A percentile compares a stretch with the other conserved stretches of the same genome.
Evolutionary conservation across 1,140 invertebrate genomes (phyloP).

Genomic region (Hetaerina americana): DNA sequence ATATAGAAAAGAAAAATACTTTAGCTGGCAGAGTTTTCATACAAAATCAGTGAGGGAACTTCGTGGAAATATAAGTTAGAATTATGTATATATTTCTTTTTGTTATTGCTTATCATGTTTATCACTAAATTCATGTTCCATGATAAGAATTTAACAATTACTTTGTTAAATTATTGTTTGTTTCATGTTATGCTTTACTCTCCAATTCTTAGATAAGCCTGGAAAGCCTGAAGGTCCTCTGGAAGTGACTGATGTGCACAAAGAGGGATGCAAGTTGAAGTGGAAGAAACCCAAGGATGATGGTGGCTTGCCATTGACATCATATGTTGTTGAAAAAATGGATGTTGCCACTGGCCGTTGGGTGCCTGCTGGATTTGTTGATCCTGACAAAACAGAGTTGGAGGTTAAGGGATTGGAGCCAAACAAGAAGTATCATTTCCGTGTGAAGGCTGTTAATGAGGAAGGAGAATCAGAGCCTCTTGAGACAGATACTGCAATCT

Average conservation of each 20-base stretch:
- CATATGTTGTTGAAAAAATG: conserved; percentile 88
- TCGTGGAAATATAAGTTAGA: background rate
- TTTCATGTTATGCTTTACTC: conserved; percentile 9
- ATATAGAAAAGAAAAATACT: no score
- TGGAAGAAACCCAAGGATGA: conserved; percentile 95
- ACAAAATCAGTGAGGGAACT: no score
- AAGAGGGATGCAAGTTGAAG: conserved; percentile 85
- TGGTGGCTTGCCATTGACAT: conserved; percentile 80
- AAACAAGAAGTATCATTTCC: conserved; percentile 86
- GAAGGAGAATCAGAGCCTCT: conserved; percentile 90
- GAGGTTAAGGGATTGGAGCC: conserved; percentile 81
- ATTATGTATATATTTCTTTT: background rate
- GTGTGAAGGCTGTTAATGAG: conserved; percentile 88
- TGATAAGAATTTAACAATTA: background rate
- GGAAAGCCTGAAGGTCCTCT: conserved; percentile 87
- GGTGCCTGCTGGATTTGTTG: conserved; percentile 70
- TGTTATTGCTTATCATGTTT: background rate
- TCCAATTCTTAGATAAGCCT: conserved; percentile 69
- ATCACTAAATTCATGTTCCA: background rate
- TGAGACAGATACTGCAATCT: conserved; percentile 68
- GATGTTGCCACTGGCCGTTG: conserved; percentile 75
- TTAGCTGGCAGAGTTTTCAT: no score
- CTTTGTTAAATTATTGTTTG: background rate
- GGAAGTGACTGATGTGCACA: conserved; percentile 83
- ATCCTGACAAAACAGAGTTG: conserved; percentile 73